A percentile compares a stretch with the other conserved stretches of the same genome.
Conservation (phyloP, 2,888 invertebrate species). For the Calliphora vomitoria region DNA sequence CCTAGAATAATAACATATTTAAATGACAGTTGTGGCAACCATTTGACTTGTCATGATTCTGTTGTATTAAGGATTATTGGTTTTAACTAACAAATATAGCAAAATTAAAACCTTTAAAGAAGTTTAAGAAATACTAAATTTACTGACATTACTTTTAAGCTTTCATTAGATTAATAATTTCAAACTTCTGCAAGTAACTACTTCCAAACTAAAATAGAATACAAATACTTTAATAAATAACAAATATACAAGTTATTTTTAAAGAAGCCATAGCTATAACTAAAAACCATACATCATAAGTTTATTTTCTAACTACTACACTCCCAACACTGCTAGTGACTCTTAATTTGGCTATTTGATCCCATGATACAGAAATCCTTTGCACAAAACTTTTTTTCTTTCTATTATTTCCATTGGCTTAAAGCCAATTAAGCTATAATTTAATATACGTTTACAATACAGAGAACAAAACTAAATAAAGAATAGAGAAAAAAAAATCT, state of each 20-base stretch:
- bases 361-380: slow-evolving; percentile 58
- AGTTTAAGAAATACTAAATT: too few relatives aligned
- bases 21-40: too few relatives aligned
- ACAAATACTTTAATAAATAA: background rate
- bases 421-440: slow-evolving; percentile 84
- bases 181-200: background rate
- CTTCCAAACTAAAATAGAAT: background rate
- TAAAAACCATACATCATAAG: slow-evolving; percentile 68
- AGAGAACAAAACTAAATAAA: slow-evolving; percentile 37
- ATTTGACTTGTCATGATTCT: too few relatives aligned
- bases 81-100: too few relatives aligned
- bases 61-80: too few relatives aligned
- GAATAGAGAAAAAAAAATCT: slow-evolving; percentile 33
- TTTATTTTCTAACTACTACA: slow-evolving; percentile 35
- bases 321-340: slow-evolving; percentile 59
- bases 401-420: slow-evolving; percentile 77
- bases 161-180: background rate
- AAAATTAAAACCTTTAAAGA: too few relatives aligned
- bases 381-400: slow-evolving; percentile 30
- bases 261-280: background rate
- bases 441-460: slow-evolving; percentile 78
- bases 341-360: slow-evolving; percentile 71
- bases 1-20: too few relatives aligned
- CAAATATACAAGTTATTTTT: slow-evolving; percentile 2
- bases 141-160: background rate